A percentile compares a stretch with the other conserved stretches of the same genome.
Conservation (phyloP, 2,113 vertebrate species). For the Otis tarda region DNA sequence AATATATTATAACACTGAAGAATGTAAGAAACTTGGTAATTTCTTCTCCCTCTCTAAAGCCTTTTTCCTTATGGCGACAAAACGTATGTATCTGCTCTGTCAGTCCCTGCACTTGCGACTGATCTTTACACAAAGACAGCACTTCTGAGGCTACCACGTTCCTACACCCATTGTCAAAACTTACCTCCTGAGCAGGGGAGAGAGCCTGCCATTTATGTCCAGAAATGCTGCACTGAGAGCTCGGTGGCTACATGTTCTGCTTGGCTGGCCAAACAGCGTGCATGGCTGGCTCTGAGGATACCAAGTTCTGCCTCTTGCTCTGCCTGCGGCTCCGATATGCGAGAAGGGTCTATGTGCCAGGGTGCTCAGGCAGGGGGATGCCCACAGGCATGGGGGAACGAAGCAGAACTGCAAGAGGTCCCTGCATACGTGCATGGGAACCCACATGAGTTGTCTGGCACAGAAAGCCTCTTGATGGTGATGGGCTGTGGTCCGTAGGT, state of each 20-base stretch:
- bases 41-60: background rate
- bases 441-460: background rate
- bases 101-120: background rate
- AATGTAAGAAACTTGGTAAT: background rate
- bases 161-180: background rate
- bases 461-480: background rate
- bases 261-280: background rate
- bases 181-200: background rate
- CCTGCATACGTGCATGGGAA: background rate
- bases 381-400: accelerated
- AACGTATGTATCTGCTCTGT: background rate
- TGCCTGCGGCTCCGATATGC: accelerated
- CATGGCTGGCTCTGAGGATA: background rate
- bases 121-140: background rate
- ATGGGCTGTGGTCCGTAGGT: background rate
- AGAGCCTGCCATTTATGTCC: accelerated
- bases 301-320: background rate
- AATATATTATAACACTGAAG: background rate
- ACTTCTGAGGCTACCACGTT: background rate
- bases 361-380: background rate
- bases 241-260: background rate
- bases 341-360: accelerated
- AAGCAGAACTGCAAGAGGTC: background rate
- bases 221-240: background rate
- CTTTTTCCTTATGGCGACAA: background rate